Conservation (phyloP, 2,797 vertebrate genomes). For the Pseudomugil tenellus region DNA sequence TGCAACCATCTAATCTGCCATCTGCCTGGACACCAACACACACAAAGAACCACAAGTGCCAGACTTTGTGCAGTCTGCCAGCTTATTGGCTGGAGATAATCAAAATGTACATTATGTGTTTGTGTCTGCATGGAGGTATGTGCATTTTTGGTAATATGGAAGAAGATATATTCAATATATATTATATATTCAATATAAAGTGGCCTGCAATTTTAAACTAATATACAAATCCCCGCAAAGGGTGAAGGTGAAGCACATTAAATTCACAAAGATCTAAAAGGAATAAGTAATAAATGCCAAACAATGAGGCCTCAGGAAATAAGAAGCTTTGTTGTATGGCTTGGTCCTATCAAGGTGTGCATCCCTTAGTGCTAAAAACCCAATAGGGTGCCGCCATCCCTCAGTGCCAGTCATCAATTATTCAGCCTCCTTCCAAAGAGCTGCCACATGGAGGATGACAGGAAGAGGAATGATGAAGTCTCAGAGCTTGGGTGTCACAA, state of each 20-base stretch:
- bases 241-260: not conserved
- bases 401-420: conserved; percentile 73
- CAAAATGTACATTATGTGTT: not conserved
- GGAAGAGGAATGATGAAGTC: conserved; percentile 32
- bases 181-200: conserved; percentile 1
- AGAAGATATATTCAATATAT: too few species aligned
- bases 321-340: conserved; percentile 29
- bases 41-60: conserved; percentile 28
- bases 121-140: conserved; percentile 22
- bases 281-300: conserved; percentile 7
- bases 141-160: conserved; percentile 10
- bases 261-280: conserved; percentile 7
- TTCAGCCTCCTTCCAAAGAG: conserved; percentile 66
- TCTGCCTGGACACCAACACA: conserved; percentile 66
- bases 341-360: conserved; percentile 10
- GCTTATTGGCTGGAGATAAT: conserved; percentile 37
- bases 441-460: conserved; percentile 45
- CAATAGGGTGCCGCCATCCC: conserved; percentile 49
- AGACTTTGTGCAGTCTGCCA: conserved; percentile 59
- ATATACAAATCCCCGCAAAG: conserved; percentile 5
- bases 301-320: conserved; percentile 26
- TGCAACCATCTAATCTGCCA: conserved; percentile 74
- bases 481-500: conserved; percentile 27
- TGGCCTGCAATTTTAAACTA: not conserved
- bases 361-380: conserved; percentile 22